Base-by-base conservation (phyloP, 2,797 vertebrate genomes). In the Scolopax bukidnonensis region DNA sequence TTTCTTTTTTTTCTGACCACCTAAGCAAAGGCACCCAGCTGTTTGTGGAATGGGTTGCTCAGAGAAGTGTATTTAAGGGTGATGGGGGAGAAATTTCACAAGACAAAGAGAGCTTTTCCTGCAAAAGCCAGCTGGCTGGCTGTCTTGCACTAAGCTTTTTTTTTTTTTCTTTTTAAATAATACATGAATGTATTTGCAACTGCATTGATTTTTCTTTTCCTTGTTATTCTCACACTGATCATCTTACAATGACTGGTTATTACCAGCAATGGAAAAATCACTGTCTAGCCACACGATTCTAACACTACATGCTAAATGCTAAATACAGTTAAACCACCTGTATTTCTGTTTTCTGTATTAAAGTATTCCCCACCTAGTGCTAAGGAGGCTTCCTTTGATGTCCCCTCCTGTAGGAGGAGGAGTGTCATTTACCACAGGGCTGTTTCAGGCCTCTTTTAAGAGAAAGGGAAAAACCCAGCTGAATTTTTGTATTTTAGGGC, bases 121-220 rank as follows among this genome's bases (percentile, higher is more conserved):
- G 51, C 53, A 93, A 91, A 91, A 94, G 47, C 54, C 89, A 83
- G 67, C 74, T 93, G 93, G 19, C 65, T 87, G 75, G 18, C 61
- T 87, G 24, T 89, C 45, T 87, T 79, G 18, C 33, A 76, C 60
- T 57, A 51, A 53, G 33, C 76, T 89, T 75, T 84, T 51, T 51
- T 28, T 51, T 27, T 50, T 43, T 48, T 47, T 47, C 24, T 48
- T 45, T 45, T 48, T 23, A 30, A 28, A 20, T 9, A 20, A 48
- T 73, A 56, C 24, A 33, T 16, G 3, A 71, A 48, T 84, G 40
- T 59, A 65, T 89, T 95, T 89, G 40, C 38, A 28, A 56, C 32
- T 28, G 16, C 86, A 86, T 91, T 91, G 73, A 89, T 96, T 95
- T 91, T 87, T 87, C 32, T 82, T 89, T 73, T 94, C n/a, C n/a